phyloP scores from a whole-genome alignment of 2,888 invertebrate species.

The Odontocerum albicorne region DNA sequence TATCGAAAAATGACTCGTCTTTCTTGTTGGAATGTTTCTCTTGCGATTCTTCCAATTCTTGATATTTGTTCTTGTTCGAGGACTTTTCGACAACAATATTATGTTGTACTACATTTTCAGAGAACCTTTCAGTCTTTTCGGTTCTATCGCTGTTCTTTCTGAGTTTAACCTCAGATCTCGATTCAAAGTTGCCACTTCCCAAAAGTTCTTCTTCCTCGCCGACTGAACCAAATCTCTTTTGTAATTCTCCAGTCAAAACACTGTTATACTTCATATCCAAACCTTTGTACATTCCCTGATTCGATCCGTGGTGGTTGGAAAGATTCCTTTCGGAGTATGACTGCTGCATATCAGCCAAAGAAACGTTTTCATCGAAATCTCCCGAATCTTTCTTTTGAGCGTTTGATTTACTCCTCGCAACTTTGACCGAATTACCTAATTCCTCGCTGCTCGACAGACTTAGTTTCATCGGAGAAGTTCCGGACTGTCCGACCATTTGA shows the following conservation, averaged over 20 bases:
- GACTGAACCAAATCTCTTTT: slow-evolving; percentile 35
- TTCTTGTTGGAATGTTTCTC: slow-evolving; percentile 51
- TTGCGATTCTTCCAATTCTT: slow-evolving; percentile 41
- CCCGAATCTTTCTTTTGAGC: slow-evolving; percentile 52
- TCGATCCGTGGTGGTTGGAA: slow-evolving; percentile 14
- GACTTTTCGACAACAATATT: slow-evolving; percentile 32
- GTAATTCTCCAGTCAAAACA: slow-evolving; percentile 27
- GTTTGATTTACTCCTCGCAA: slow-evolving; percentile 56
- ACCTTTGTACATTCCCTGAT: slow-evolving; percentile 13
- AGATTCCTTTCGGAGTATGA: slow-evolving; percentile 48
- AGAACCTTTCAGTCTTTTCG: slow-evolving; percentile 11
- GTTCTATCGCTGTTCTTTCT: slow-evolving; percentile 25
- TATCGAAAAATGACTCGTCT: slow-evolving; percentile 65
- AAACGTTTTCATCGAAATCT: slow-evolving; percentile 49
- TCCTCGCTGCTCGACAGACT: slow-evolving; percentile 51
- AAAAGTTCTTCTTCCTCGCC: slow-evolving; percentile 37
- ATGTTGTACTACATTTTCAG: slow-evolving; percentile 18
- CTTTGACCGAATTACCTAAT: slow-evolving; percentile 50
- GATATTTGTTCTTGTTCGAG: slow-evolving; percentile 20
- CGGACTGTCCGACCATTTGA: slow-evolving; percentile 54
- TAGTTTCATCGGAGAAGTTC: slow-evolving; percentile 55
- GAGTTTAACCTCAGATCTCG: slow-evolving; percentile 40
- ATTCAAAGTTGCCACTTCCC: slow-evolving; percentile 43
- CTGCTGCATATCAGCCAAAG: slow-evolving; percentile 41
- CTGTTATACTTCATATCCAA: slow-evolving; percentile 28